phyloP scores from a whole-genome alignment of 2,888 invertebrate genomes.

The Eupithecia subfuscata region DNA sequence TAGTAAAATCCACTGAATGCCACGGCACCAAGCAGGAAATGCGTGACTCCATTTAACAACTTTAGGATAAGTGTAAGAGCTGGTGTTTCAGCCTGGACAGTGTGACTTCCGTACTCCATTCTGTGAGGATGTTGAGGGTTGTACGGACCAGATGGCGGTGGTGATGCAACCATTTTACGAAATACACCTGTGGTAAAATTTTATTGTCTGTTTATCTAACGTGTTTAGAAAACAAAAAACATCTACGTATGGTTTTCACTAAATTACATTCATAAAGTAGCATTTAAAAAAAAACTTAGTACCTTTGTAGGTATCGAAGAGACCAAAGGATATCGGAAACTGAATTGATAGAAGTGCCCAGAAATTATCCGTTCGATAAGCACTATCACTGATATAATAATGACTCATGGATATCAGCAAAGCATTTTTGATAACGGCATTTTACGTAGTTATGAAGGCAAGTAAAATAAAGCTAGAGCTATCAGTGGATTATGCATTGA shows the following conservation, averaged over 20 bases:
- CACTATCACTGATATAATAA: neutral
- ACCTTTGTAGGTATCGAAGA: neutral
- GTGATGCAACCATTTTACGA: slow-evolving; percentile 20
- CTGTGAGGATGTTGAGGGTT: slow-evolving; percentile 25
- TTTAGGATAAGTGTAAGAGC: slow-evolving; percentile 19
- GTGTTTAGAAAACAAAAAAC: neutral
- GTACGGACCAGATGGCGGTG: slow-evolving; percentile 22
- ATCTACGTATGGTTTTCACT: neutral
- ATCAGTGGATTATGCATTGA: neutral
- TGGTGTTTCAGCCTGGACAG: slow-evolving; percentile 30
- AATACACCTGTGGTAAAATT: neutral
- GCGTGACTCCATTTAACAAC: slow-evolving; percentile 1
- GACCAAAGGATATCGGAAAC: neutral
- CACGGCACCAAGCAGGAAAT: slow-evolving; percentile 5
- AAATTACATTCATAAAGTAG: too few relatives aligned
- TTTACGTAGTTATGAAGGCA: neutral
- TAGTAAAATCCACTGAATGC: slow-evolving; percentile 12
- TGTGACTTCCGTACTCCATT: slow-evolving; percentile 43
- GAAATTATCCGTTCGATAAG: neutral
- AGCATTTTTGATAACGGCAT: neutral
- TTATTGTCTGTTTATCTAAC: neutral
- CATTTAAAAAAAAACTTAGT: neutral
- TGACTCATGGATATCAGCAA: neutral
- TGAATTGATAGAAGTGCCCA: neutral
- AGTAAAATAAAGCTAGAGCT: neutral